phyloP scores from a whole-genome alignment of 2,888 invertebrate genomes.

The Drosophila mimica region DNA sequence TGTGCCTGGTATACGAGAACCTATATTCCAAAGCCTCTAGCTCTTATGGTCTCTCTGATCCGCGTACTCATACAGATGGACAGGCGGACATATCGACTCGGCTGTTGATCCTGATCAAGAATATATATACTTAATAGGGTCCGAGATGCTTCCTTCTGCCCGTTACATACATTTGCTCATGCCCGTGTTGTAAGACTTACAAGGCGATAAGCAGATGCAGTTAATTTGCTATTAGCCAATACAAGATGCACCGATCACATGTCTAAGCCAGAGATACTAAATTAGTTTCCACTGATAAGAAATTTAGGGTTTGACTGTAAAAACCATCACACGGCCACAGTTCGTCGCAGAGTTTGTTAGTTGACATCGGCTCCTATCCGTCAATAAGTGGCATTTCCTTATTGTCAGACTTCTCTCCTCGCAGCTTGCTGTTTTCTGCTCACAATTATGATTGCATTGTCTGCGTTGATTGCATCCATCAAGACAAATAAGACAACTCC shows the following conservation, averaged over 20 bases:
- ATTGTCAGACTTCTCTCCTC: not conserved
- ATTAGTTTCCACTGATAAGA: constrained; percentile 43
- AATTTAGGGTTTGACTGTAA: constrained; percentile 21
- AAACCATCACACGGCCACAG: constrained; percentile 1
- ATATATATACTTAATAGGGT: no score
- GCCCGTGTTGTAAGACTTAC: not conserved
- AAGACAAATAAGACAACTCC: constrained; percentile 18
- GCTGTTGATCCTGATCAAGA: no score
- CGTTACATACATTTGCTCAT: no score
- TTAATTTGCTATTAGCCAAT: constrained; percentile 43
- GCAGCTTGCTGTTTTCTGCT: constrained; percentile 50
- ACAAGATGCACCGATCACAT: not conserved
- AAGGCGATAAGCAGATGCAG: constrained; percentile 8
- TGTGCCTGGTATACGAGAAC: no score
- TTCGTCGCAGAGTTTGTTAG: constrained; percentile 47
- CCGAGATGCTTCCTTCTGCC: no score
- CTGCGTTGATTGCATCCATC: constrained; percentile 21
- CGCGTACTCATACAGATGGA: no score
- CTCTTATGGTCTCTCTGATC: no score
- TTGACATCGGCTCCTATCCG: not conserved
- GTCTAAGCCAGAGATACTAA: constrained; percentile 21
- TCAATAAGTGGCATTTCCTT: not conserved
- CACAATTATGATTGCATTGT: constrained; percentile 35
- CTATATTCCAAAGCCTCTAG: no score
- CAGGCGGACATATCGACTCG: no score